Evolutionary conservation across 2,113 vertebrate genomes (phyloP).

Genomic region (Formicarius rufipectus): DNA sequence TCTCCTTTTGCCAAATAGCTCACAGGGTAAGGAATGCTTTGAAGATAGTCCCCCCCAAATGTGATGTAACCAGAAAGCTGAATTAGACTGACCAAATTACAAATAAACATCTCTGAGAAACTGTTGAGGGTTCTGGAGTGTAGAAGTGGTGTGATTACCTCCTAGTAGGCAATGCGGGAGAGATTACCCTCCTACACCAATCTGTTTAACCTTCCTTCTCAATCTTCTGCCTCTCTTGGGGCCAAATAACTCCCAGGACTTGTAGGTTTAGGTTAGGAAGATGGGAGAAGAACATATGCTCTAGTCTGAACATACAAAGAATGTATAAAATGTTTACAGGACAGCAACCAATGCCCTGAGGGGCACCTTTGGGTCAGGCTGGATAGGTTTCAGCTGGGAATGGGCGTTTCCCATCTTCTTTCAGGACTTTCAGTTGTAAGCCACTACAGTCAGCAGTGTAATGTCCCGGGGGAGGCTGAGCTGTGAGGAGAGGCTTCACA

Average conservation of each 20-base stretch:
- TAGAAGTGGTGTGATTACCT: neutral
- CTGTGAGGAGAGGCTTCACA: rapidly evolving
- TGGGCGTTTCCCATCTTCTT: neutral
- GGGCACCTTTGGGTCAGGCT: neutral
- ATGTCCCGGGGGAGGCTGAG: neutral
- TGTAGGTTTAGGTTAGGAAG: neutral
- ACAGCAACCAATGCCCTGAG: neutral
- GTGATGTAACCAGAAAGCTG: neutral
- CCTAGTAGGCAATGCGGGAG: neutral
- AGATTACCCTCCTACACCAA: neutral
- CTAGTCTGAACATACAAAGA: neutral
- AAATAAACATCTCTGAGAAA: neutral
- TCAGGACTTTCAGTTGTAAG: neutral
- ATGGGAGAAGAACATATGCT: neutral
- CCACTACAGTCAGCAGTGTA: neutral
- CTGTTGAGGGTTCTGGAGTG: neutral
- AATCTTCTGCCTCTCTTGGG: neutral
- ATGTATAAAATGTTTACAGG: neutral
- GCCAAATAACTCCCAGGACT: neutral
- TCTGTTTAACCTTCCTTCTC: neutral
- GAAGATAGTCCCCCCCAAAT: slow-evolving; percentile 37
- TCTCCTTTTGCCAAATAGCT: slow-evolving; percentile 36
- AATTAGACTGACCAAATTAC: neutral
- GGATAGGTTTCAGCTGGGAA: neutral
- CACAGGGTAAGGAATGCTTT: slow-evolving; percentile 48